Evolutionary conservation across 2,797 vertebrate species (phyloP).

Genomic region (Mus minutoides): DNA sequence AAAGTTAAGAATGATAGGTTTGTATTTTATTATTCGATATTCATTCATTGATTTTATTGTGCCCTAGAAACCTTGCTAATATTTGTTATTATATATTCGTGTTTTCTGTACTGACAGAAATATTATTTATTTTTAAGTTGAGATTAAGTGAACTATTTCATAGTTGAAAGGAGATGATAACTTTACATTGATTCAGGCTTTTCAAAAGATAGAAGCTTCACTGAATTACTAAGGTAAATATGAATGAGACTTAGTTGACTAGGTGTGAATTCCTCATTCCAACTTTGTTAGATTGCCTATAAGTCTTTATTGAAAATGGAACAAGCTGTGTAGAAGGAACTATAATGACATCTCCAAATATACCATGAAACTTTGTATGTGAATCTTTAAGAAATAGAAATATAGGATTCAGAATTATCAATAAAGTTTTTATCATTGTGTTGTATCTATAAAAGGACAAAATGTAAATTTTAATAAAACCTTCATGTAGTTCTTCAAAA

Average conservation of each 20-base stretch:
- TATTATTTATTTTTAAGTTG: neutral
- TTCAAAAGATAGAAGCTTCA: neutral
- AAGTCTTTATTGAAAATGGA: neutral
- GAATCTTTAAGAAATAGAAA: neutral
- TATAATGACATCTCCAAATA: neutral
- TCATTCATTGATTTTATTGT: neutral
- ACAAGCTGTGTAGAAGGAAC: neutral
- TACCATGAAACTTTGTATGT: neutral
- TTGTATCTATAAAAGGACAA: neutral
- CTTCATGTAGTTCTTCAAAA: too few relatives aligned
- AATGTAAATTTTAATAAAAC: too few relatives aligned
- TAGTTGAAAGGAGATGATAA: too few relatives aligned
- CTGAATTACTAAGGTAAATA: neutral
- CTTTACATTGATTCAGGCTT: neutral
- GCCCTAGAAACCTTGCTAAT: neutral
- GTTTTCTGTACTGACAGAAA: neutral
- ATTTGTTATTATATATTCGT: neutral
- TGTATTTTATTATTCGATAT: neutral
- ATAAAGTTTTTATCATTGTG: neutral
- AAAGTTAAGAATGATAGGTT: neutral
- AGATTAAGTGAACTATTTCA: neutral
- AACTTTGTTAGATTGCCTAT: neutral
- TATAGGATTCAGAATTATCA: neutral
- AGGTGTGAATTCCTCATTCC: neutral
- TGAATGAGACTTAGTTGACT: neutral